Percentiles rank a stretch among this genome's conserved stretches.
Evolutionary conservation across 2,888 invertebrate species (phyloP).

Genomic region (Mesodorylaimus sp.): DNA sequence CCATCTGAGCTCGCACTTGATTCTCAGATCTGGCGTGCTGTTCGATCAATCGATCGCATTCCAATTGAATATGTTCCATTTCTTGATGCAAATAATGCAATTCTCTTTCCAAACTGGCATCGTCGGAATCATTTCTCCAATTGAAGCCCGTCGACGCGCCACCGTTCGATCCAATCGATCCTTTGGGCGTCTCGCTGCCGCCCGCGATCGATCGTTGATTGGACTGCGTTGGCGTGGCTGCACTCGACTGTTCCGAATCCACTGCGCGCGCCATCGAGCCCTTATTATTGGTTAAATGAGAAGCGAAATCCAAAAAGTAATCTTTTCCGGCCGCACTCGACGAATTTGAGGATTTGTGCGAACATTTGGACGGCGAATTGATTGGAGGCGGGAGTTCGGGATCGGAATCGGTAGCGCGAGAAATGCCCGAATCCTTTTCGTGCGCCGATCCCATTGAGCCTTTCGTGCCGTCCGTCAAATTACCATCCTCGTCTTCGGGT

Average conservation of each 20-base stretch:
- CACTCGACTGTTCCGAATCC: neutral
- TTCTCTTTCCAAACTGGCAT: slow-evolving; percentile 27
- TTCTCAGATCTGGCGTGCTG: slow-evolving; percentile 27
- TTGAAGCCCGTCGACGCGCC: neutral
- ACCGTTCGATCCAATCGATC: too few relatives aligned
- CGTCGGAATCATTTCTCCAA: slow-evolving; percentile 5
- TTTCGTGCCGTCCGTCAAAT: slow-evolving; percentile 5
- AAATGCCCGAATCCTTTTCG: slow-evolving; percentile 12
- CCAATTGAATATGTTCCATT: slow-evolving; percentile 43
- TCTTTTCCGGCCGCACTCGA: too few relatives aligned
- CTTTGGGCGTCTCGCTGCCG: neutral
- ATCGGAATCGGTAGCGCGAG: slow-evolving; percentile 11
- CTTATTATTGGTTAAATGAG: too few relatives aligned
- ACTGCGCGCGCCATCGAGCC: too few relatives aligned
- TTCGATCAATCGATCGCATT: slow-evolving; percentile 37
- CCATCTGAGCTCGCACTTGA: slow-evolving; percentile 15
- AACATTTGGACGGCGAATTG: neutral
- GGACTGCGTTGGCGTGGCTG: neutral
- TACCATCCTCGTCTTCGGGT: slow-evolving; percentile 6
- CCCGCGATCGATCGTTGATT: neutral
- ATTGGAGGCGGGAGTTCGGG: slow-evolving; percentile 11
- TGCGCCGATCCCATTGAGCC: slow-evolving; percentile 3
- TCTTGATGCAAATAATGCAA: slow-evolving; percentile 41
- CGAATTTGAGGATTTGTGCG: neutral
- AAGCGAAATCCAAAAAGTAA: too few relatives aligned